A percentile compares a stretch with the other conserved stretches of the same genome.
phyloP scores from a whole-genome alignment of 2,113 vertebrate genomes.

The Eclectus roratus region DNA sequence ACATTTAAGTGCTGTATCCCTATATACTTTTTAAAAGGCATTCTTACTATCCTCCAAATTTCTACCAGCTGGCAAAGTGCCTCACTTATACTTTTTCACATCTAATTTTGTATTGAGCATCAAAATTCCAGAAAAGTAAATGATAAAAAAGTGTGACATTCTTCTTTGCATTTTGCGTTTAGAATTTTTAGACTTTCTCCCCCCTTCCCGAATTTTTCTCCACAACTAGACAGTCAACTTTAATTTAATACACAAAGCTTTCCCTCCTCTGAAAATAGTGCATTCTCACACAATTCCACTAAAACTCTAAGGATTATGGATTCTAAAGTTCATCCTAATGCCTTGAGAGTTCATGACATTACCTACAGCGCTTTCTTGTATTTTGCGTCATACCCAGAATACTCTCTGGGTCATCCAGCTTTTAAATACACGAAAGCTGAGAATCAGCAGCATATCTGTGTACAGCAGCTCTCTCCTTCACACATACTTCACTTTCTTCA shows the following conservation, averaged over 20 bases:
- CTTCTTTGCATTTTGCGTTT: not conserved
- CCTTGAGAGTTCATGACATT: not conserved
- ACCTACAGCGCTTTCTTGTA: not conserved
- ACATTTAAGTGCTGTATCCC: not conserved
- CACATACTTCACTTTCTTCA: not conserved
- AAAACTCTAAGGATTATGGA: not conserved
- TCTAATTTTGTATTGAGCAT: not conserved
- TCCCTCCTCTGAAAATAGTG: not conserved
- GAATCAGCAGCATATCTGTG: not conserved
- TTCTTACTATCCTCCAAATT: not conserved
- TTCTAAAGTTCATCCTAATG: not conserved
- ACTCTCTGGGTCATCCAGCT: not conserved
- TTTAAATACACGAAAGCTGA: not conserved
- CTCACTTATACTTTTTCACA: not conserved
- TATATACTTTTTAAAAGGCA: not conserved
- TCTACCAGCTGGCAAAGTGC: not conserved
- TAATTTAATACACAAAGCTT: not conserved
- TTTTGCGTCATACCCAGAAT: not conserved
- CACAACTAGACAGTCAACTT: not conserved
- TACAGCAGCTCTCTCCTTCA: not conserved
- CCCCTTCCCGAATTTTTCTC: not conserved
- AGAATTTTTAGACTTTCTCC: not conserved
- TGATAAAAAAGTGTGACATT: not conserved
- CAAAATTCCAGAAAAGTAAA: not conserved
- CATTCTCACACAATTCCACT: not conserved